Percentiles rank a stretch among this genome's conserved stretches.
phyloP scores from a whole-genome alignment of 1,140 invertebrate genomes.

The Ericerus pela region DNA sequence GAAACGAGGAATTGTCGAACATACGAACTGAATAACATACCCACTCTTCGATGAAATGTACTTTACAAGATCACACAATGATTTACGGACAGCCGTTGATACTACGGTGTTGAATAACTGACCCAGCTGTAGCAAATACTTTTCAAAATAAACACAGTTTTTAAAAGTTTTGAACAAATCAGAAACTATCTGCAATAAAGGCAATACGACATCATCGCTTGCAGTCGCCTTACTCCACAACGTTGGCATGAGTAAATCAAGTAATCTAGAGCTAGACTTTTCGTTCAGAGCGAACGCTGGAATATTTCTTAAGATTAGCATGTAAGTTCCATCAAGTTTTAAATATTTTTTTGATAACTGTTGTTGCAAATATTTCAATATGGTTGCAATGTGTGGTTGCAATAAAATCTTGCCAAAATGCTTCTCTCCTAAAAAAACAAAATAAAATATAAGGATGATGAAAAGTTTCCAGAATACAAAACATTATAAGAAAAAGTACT shows the following conservation, averaged over 20 bases:
- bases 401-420: slow-evolving; percentile 13
- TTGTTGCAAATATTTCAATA: slow-evolving; percentile 13
- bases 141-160: slow-evolving; percentile 21
- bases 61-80: background rate
- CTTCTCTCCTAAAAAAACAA: slow-evolving; percentile 13
- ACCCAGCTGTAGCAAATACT: slow-evolving; percentile 47
- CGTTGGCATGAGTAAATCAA: slow-evolving; percentile 57
- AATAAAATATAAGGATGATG: background rate
- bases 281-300: slow-evolving; percentile 13
- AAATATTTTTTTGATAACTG: slow-evolving; percentile 13
- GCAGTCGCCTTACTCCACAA: slow-evolving; percentile 43
- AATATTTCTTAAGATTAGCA: slow-evolving; percentile 14
- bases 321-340: background rate
- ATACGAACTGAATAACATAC: no score
- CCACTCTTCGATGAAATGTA: background rate
- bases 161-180: slow-evolving; percentile 5
- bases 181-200: slow-evolving; percentile 49
- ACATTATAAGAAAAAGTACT: no score
- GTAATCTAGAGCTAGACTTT: slow-evolving; percentile 31
- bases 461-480: background rate
- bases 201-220: slow-evolving; percentile 43
- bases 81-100: background rate
- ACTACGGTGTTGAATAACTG: slow-evolving; percentile 45
- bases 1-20: no score
- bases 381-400: slow-evolving; percentile 3